Evolutionary conservation across 2,113 vertebrate genomes (phyloP).

Genomic region (Neolamprologus sp.): DNA sequence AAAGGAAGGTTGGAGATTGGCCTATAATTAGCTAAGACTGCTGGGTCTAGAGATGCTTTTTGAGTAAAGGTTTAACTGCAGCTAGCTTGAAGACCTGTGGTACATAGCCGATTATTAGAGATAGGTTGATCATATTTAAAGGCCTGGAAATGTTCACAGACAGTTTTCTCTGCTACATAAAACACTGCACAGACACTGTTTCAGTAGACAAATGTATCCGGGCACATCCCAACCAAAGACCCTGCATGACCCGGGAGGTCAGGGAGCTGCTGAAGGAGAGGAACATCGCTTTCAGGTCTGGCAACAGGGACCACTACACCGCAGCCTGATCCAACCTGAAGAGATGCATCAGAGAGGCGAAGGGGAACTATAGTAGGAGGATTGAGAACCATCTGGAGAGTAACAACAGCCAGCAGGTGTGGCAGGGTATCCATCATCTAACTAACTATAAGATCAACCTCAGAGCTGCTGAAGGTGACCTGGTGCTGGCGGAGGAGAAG

Average conservation of each 20-base stretch:
- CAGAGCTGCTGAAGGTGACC: not conserved
- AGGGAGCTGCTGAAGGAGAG: not conserved
- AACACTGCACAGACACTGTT: not conserved
- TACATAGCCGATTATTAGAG: too few relatives aligned
- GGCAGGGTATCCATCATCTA: not conserved
- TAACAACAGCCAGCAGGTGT: not conserved
- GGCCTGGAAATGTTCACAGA: too few relatives aligned
- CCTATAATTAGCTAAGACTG: too few relatives aligned
- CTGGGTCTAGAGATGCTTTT: too few relatives aligned
- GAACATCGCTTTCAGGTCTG: not conserved
- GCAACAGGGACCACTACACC: not conserved
- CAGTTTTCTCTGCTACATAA: not conserved
- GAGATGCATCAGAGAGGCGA: not conserved
- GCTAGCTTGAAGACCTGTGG: too few relatives aligned
- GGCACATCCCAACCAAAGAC: not conserved
- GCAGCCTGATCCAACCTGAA: not conserved
- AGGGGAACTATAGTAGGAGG: not conserved
- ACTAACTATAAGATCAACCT: not conserved
- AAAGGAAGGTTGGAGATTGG: too few relatives aligned
- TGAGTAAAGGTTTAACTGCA: too few relatives aligned
- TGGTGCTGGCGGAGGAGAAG: fast-evolving
- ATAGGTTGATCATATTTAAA: too few relatives aligned
- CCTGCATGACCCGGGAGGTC: not conserved
- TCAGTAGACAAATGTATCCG: not conserved
- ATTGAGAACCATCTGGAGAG: not conserved